Conservation (phyloP, 64 coral and sea anemone species). For the Cladopsammia gracilis region DNA sequence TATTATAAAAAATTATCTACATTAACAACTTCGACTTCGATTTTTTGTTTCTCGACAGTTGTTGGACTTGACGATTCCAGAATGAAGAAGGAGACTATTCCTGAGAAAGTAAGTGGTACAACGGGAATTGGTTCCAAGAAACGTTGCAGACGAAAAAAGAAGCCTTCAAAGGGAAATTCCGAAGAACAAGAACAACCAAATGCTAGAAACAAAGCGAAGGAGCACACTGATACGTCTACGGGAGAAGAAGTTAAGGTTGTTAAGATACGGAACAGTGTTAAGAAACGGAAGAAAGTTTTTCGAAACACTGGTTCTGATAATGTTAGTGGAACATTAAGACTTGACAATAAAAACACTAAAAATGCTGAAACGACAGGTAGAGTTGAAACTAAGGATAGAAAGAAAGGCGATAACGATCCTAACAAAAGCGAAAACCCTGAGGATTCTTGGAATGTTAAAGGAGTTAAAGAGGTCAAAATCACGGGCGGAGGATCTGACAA, state of each 20-base stretch:
- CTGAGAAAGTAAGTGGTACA: neutral
- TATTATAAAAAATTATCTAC: too few relatives aligned
- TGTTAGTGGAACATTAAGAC: neutral
- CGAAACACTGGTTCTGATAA: neutral
- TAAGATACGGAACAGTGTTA: too few relatives aligned
- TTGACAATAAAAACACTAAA: neutral
- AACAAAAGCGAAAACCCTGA: neutral
- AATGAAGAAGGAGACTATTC: neutral
- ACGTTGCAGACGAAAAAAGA: slow-evolving; percentile 6
- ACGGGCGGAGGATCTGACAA: neutral
- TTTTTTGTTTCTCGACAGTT: neutral
- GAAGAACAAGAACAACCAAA: neutral
- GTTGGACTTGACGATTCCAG: neutral
- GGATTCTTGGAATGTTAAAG: neutral
- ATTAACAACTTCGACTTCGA: too few relatives aligned
- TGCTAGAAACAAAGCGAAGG: neutral
- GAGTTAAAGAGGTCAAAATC: neutral
- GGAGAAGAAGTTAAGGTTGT: neutral
- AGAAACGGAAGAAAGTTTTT: neutral
- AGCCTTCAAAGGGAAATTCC: neutral
- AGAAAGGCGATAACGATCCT: too few relatives aligned
- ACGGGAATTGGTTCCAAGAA: neutral
- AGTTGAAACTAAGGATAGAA: neutral
- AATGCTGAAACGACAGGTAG: neutral
- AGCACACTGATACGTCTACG: neutral